Evolutionary conservation across 2,797 vertebrate genomes (phyloP).

Genomic region (Ammospiza maritima): DNA sequence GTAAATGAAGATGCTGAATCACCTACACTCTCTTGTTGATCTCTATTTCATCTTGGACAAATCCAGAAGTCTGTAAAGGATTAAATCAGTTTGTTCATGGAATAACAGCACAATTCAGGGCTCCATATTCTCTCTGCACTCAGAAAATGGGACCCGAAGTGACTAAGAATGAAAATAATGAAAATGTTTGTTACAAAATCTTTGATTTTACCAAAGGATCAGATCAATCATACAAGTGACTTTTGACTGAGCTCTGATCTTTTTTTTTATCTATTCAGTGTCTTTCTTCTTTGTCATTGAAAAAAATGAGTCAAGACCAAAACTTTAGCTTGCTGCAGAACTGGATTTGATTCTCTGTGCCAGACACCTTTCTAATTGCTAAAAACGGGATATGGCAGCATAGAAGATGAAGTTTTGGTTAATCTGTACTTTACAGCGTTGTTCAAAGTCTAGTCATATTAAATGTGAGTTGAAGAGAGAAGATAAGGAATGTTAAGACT

Average conservation of each 20-base stretch:
- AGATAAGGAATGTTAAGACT: not conserved
- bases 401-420: not conserved
- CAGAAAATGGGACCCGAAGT: not conserved
- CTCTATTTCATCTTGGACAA: not conserved
- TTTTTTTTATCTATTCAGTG: slow-evolving; percentile 2
- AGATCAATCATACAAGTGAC: not conserved
- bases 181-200: not conserved
- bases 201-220: slow-evolving; percentile 20
- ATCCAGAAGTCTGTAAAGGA: not conserved
- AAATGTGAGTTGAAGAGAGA: not conserved
- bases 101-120: slow-evolving; percentile 14
- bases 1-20: not conserved
- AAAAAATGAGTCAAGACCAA: not conserved
- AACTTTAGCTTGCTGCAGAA: not conserved
- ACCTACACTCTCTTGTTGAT: not conserved
- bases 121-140: not conserved
- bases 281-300: not conserved
- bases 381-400: not conserved
- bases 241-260: not conserved
- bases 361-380: not conserved
- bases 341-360: not conserved
- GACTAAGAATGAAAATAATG: not conserved
- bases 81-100: slow-evolving; percentile 17
- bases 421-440: not conserved
- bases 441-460: not conserved